Conservation (phyloP, 2,797 vertebrate genomes). For the Cuculus canorus region DNA sequence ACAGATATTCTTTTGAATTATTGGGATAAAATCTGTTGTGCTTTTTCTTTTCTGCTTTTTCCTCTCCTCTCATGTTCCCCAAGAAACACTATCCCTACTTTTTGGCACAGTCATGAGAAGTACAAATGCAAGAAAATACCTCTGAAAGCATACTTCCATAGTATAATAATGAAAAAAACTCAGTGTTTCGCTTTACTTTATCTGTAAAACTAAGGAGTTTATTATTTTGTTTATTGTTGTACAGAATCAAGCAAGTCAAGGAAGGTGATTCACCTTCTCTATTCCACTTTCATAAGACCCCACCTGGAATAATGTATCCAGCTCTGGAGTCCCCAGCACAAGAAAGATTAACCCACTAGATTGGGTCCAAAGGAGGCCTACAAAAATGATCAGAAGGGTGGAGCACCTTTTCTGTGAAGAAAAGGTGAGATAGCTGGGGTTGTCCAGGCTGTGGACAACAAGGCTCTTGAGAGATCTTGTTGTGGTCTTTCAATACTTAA, state of each 20-base stretch:
- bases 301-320: too few species aligned
- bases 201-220: neutral
- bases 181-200: neutral
- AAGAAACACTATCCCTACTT: neutral
- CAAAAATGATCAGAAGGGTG: too few species aligned
- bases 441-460: too few species aligned
- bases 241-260: neutral
- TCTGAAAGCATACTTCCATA: neutral
- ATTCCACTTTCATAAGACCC: too few species aligned
- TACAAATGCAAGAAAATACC: neutral
- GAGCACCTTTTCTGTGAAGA: too few species aligned
- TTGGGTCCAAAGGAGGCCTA: too few species aligned
- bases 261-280: neutral
- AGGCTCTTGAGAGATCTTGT: neutral
- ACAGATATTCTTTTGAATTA: slow-evolving; percentile 18
- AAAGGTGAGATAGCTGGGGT: too few species aligned
- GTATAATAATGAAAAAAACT: neutral
- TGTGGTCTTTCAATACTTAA: neutral
- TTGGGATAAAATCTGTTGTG: neutral
- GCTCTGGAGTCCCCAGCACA: too few species aligned
- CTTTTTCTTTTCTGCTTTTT: too few species aligned
- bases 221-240: neutral
- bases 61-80: rapidly evolving
- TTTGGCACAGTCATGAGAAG: neutral
- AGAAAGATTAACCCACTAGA: too few species aligned